Evolutionary conservation across 1,140 invertebrate species (phyloP).

Genomic region (Saccostrea glomerata): DNA sequence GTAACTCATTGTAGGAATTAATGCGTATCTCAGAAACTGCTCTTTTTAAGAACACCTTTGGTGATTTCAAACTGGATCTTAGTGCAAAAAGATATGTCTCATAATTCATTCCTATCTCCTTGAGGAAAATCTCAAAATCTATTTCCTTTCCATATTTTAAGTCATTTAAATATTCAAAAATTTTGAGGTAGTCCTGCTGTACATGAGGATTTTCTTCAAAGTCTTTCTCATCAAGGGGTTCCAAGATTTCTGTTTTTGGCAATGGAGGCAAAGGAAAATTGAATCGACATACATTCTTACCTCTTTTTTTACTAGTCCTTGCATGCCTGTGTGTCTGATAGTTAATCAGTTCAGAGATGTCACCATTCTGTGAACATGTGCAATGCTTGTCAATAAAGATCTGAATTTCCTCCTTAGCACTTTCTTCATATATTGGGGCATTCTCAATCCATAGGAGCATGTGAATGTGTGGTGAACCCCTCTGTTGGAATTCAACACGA

Average conservation of each 20-base stretch:
- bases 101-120: background rate
- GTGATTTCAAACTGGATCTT: slow-evolving; percentile 20
- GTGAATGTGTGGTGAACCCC: slow-evolving; percentile 52
- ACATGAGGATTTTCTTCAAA: background rate
- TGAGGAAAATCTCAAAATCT: slow-evolving; percentile 22
- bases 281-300: slow-evolving; percentile 10
- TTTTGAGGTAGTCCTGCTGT: background rate
- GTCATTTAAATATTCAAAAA: slow-evolving; percentile 17
- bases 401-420: slow-evolving; percentile 27
- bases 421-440: slow-evolving; percentile 41
- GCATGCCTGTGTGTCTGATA: slow-evolving; percentile 56
- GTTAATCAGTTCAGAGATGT: slow-evolving; percentile 31
- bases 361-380: slow-evolving; percentile 32
- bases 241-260: slow-evolving; percentile 2
- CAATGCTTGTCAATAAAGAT: slow-evolving; percentile 38
- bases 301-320: slow-evolving; percentile 46
- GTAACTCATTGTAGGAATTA: slow-evolving; percentile 41
- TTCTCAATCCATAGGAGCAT: slow-evolving; percentile 50
- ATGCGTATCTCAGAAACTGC: slow-evolving; percentile 39
- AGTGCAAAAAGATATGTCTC: slow-evolving; percentile 40
- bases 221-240: background rate
- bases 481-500: background rate
- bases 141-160: slow-evolving; percentile 5
- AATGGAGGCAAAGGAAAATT: slow-evolving; percentile 27
- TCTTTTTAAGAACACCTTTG: slow-evolving; percentile 44